phyloP scores from a whole-genome alignment of 2,797 vertebrate genomes.

The Aplochiton taeniatus region DNA sequence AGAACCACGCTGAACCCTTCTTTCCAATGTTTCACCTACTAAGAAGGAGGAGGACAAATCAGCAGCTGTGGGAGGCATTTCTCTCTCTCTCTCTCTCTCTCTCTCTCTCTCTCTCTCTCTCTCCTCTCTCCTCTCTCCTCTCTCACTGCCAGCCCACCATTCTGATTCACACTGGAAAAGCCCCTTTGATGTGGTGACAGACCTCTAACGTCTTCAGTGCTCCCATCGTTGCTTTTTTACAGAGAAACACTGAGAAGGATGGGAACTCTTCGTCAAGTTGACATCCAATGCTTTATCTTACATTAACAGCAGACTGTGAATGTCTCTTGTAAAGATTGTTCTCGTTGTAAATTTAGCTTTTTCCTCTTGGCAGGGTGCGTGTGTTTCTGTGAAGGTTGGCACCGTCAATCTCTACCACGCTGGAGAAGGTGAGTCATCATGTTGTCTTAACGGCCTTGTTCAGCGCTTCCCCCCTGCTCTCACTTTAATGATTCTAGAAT shows the following conservation, averaged over 20 bases:
- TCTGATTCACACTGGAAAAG: conserved; percentile 55
- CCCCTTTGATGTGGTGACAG: conserved; percentile 10
- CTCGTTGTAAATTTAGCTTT: conserved; percentile 7
- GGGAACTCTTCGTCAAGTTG: background rate
- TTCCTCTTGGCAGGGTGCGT: conserved; percentile 72
- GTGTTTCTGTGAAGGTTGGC: conserved; percentile 79
- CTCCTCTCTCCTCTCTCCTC: conserved; percentile 10
- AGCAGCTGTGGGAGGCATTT: too few relatives aligned
- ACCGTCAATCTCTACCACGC: conserved; percentile 72
- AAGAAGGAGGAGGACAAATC: too few relatives aligned
- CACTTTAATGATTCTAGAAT: background rate
- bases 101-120: conserved; percentile 11
- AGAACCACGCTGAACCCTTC: too few relatives aligned
- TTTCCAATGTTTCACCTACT: too few relatives aligned
- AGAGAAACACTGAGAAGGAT: conserved; percentile 21
- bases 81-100: conserved; percentile 20
- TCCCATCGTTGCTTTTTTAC: too few relatives aligned
- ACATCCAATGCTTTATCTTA: background rate
- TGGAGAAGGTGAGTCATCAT: conserved; percentile 80
- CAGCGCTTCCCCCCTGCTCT: background rate
- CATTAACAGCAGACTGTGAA: background rate
- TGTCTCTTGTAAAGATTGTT: background rate
- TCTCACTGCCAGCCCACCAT: conserved; percentile 31
- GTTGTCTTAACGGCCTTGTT: background rate
- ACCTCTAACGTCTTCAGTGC: conserved; percentile 43